Base-by-base conservation (phyloP, 2,113 vertebrate species). In the Chlamydotis undulata region DNA sequence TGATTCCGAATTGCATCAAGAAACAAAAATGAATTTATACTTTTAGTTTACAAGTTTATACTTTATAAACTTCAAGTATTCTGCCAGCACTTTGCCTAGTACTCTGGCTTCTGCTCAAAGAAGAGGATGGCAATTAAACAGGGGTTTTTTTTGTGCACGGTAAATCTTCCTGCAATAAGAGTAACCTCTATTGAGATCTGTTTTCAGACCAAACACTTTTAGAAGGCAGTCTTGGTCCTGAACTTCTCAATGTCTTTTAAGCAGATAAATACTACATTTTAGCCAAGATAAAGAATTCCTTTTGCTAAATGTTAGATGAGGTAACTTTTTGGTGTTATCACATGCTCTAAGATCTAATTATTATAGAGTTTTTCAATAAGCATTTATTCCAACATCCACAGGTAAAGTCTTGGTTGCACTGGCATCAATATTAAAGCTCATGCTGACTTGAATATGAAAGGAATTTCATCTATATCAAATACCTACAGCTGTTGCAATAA, bases 251-350 rank as follows among this genome's bases (percentile, higher is more conserved):
- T 80, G 77, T 53, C 61, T 82, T 94, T 91, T 87, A 83, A 81
- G 92, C 76, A 93, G 61, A 91, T 70, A 96, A 88, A 91, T 83
- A 87, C 26, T 60, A 65, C 4, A 31, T 70, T 93, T 87, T 87
- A 82, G 91, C 93, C 95, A 96, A 94, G 80, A 95, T 60, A 93
- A 95, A 95, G 60, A 74, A 90, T 95, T 95, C 90, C 68, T 93
- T 83, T 77, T 75, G 19, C 47, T 67, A 61, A 88, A 83, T 90
- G 47, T 57, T 89, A 90, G 89, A 92, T 94, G 83, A 96, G 43
- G 70, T 94, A 87, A 96, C 37, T 45, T 75, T 92, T 35, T 79
- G 69, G 43, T 94, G 71, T 79, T 90, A 93, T 56, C 90, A 74
- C 75, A 85, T 73, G 33, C 29, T 86, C 63, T 43, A 64, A 92